phyloP scores from a whole-genome alignment of 2,113 vertebrate genomes.

The Circaetus gallicus region DNA sequence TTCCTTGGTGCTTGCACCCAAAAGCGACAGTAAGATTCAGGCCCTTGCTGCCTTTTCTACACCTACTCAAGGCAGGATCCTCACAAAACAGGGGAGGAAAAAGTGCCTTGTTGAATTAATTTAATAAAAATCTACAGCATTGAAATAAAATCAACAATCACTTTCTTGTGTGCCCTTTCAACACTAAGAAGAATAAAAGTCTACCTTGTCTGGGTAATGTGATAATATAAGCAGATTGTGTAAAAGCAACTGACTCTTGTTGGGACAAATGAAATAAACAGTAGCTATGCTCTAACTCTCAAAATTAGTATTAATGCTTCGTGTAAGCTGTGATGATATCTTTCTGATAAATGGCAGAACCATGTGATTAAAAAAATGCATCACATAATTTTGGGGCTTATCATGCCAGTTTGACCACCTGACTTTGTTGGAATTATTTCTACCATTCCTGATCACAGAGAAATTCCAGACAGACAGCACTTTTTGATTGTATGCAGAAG shows the following conservation, averaged over 20 bases:
- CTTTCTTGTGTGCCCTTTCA: not conserved
- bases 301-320: not conserved
- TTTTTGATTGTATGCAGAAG: not conserved
- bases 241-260: not conserved
- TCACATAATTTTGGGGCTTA: not conserved
- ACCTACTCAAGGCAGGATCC: not conserved
- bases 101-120: not conserved
- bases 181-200: not conserved
- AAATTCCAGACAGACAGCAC: not conserved
- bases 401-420: not conserved
- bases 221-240: not conserved
- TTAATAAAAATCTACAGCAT: not conserved
- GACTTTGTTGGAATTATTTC: not conserved
- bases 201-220: not conserved
- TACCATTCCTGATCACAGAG: not conserved
- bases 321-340: not conserved
- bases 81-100: not conserved
- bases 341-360: not conserved
- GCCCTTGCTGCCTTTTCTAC: not conserved
- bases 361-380: not conserved
- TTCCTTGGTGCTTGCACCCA: not conserved
- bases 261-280: not conserved
- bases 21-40: not conserved
- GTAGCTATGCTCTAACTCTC: not conserved
- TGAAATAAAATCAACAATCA: slow-evolving; percentile 10